Percentiles rank a stretch among this genome's conserved stretches.
phyloP scores from a whole-genome alignment of 2,888 invertebrate genomes.

The Eilema caniola region DNA sequence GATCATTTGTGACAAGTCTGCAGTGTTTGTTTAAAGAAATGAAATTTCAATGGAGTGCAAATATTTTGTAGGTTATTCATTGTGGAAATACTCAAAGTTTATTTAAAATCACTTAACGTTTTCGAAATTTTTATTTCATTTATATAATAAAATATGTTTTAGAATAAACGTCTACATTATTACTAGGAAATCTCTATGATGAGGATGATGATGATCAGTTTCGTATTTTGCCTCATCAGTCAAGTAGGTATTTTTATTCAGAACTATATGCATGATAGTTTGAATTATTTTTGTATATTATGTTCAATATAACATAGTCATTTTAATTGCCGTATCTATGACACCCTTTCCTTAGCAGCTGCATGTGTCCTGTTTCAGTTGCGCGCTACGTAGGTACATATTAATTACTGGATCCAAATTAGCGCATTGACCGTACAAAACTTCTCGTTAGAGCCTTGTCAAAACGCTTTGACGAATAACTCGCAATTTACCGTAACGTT shows the following conservation, averaged over 20 bases:
- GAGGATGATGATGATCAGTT: too few species aligned
- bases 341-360: conserved; percentile 30
- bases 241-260: background rate
- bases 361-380: conserved; percentile 32
- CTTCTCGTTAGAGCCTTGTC: conserved; percentile 69
- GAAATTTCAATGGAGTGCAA: conserved; percentile 40
- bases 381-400: conserved; percentile 60
- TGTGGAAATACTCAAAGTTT: conserved; percentile 6
- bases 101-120: background rate
- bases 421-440: conserved; percentile 73
- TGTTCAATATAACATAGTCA: too few species aligned
- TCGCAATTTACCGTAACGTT: conserved; percentile 54
- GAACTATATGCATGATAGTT: too few species aligned
- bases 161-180: too few species aligned
- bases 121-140: background rate
- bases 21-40: conserved; percentile 42
- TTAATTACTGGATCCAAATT: conserved; percentile 82
- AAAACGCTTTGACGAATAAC: conserved; percentile 62
- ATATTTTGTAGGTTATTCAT: conserved; percentile 13
- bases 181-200: too few species aligned
- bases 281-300: background rate
- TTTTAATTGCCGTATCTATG: conserved; percentile 32
- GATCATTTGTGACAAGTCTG: conserved; percentile 49
- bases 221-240: too few species aligned
- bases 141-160: too few species aligned